These are phyloP conservation scores for Sparidentex hasta DNA, from an alignment of 2,797 vertebrate species.

Conservation along the genomic window DNA sequence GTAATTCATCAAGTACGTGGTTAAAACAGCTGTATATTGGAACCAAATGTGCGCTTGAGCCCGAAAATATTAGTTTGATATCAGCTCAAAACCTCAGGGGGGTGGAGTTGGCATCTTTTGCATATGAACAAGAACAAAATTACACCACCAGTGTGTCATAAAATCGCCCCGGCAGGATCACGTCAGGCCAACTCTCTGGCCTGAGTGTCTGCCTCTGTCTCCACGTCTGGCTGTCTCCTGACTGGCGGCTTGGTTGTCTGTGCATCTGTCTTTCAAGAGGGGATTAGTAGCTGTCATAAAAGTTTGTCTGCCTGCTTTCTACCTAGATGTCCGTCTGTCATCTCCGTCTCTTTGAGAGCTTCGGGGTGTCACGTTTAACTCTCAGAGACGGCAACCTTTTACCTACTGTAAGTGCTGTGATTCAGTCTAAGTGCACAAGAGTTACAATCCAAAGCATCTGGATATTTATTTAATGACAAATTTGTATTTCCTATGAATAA, in stretches of 20 bases:
- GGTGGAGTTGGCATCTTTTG: neutral
- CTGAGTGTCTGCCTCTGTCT: constrained; percentile 28
- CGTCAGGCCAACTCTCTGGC: neutral
- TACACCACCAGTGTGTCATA: neutral
- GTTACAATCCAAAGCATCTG: neutral
- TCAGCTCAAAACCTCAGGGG: neutral
- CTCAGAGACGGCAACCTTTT: constrained; percentile 8
- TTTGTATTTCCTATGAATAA: neutral
- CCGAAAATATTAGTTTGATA: neutral
- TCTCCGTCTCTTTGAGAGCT: constrained; percentile 25
- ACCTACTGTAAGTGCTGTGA: neutral
- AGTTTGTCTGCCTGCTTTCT: constrained; percentile 39
- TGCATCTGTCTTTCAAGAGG: constrained; percentile 52
- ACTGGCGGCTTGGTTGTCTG: constrained; percentile 16
- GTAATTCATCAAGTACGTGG: neutral
- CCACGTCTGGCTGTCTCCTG: constrained; percentile 19
- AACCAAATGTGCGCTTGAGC: neutral
- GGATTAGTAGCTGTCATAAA: constrained; percentile 57
- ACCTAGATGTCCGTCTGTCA: constrained; percentile 29
- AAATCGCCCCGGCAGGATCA: constrained; percentile 14
- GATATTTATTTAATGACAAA: neutral
- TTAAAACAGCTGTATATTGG: neutral
- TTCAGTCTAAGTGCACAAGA: neutral
- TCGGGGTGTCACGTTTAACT: constrained; percentile 2
- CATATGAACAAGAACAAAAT: constrained; percentile 5